Evolutionary conservation across 1,140 invertebrate genomes (phyloP).

Genomic region (Hyles vespertilio): DNA sequence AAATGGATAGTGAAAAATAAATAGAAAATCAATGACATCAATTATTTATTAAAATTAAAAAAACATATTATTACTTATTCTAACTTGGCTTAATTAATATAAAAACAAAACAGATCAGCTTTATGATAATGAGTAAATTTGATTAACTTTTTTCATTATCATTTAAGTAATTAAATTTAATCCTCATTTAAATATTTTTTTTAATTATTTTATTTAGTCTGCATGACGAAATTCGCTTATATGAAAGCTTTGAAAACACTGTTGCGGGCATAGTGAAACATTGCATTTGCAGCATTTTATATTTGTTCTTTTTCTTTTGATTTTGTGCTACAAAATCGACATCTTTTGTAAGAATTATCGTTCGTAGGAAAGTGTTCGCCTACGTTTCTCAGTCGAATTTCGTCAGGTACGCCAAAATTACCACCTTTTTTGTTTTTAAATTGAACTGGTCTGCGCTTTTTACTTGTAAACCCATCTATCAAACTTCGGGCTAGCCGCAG

Average conservation of each 20-base stretch:
- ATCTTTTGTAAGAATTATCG: conserved; percentile 28
- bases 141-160: too few relatives aligned
- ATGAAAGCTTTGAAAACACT: conserved; percentile 31
- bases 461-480: conserved; percentile 20
- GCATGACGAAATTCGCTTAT: too few relatives aligned
- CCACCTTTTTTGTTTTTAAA: conserved; percentile 18
- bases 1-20: too few relatives aligned
- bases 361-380: conserved; percentile 23
- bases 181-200: too few relatives aligned
- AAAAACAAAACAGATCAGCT: too few relatives aligned
- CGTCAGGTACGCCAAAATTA: conserved; percentile 27
- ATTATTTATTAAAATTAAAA: too few relatives aligned
- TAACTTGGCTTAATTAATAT: too few relatives aligned
- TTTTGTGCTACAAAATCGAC: conserved; percentile 34
- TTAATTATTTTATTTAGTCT: too few relatives aligned
- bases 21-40: too few relatives aligned
- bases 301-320: conserved; percentile 29
- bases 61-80: too few relatives aligned
- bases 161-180: too few relatives aligned
- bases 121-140: too few relatives aligned
- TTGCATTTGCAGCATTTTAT: conserved; percentile 25
- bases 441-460: conserved; percentile 14
- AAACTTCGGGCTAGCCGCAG: conserved; percentile 27
- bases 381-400: conserved; percentile 26
- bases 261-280: conserved; percentile 27